Evolutionary conservation across 1,140 invertebrate species (phyloP).

Genomic region (Epicauta chinensis): DNA sequence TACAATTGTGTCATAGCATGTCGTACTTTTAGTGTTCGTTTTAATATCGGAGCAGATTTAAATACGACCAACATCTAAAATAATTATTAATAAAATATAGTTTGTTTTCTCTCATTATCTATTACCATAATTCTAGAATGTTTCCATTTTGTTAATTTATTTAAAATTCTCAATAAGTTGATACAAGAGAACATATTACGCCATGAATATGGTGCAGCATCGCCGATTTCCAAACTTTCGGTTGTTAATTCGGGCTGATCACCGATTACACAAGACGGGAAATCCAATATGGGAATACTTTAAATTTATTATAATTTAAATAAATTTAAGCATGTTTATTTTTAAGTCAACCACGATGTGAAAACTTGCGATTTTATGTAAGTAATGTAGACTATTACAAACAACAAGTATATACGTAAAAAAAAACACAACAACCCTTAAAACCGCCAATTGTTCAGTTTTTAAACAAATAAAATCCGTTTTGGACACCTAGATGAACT

Average conservation of each 20-base stretch:
- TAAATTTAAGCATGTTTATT: too few relatives aligned
- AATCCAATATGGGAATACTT: slow-evolving; percentile 89
- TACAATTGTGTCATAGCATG: slow-evolving; percentile 99
- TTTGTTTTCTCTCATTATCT: neutral
- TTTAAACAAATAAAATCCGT: too few relatives aligned
- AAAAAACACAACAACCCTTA: too few relatives aligned
- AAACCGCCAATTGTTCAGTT: too few relatives aligned
- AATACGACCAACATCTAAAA: slow-evolving; percentile 95
- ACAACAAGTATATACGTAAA: too few relatives aligned
- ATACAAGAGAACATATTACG: slow-evolving; percentile 98
- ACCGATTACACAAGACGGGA: slow-evolving; percentile 93
- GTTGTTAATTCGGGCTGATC: slow-evolving; percentile 91
- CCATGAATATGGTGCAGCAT: slow-evolving; percentile 88
- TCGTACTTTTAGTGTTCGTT: slow-evolving; percentile 89
- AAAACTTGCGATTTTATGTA: too few relatives aligned
- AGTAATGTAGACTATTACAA: too few relatives aligned
- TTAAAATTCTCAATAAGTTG: slow-evolving; percentile 92
- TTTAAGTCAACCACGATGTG: too few relatives aligned
- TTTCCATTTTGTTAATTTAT: slow-evolving; percentile 99
- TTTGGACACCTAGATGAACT: too few relatives aligned
- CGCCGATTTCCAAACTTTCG: slow-evolving; percentile 88
- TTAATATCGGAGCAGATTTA: slow-evolving; percentile 97
- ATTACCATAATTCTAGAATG: slow-evolving; percentile 94
- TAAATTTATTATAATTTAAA: slow-evolving; percentile 31
- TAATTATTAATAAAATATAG: slow-evolving; percentile 14